Evolutionary conservation across 1,140 invertebrate genomes (phyloP), one percentile per base, ranked within the genome.

Genomic region (Bombus pascuorum): DNA sequence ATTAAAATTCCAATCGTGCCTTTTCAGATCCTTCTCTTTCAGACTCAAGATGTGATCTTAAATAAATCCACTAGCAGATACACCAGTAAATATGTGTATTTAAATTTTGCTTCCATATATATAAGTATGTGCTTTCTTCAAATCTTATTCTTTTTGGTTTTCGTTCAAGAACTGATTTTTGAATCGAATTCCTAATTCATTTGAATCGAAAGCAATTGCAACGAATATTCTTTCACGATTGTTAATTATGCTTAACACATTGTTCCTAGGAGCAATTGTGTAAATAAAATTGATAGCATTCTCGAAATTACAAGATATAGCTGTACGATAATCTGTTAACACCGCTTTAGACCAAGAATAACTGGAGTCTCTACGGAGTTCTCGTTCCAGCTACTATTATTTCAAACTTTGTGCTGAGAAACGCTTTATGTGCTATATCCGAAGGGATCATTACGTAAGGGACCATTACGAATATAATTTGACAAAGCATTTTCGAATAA

Each of bases 1-100:
- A 85, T 85, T 85, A 85, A 85, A 85, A 85, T 85, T 85, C 83
- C 83, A 53, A 85, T 85, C 83, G 83, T 85, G 83, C 83, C 77
- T 80, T 80, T 85, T 85, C 83, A n/a, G 83, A 47, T 85, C 83
- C 68, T 65, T 53, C 76, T 80, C 68, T 37, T 65, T 72, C 83
- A 37, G 68, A 57, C 53, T n/a, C 25, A 42, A 10, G 42, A 80
- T 53, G 57, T 34, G 42, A 22, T 53, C 68, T 80, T 80, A 85
- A 39, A 85, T 85, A 80, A 85, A 85, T 85, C 53, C 53, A 53
- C 39, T 18, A 28, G 39, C 8, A 68, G 34, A 68, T 72, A 10
- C 42, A 28, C 37, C 37, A 12, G 57, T 80, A 39, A 62, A 72
- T 80, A 80, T 22, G 32, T 44, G 66, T 53, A 85, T 72, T 80